Percentiles rank a stretch among this genome's conserved stretches.
These are phyloP conservation scores for Galerucella nymphaeae DNA, from an alignment of 2,888 invertebrate species.

Conservation along the genomic window DNA sequence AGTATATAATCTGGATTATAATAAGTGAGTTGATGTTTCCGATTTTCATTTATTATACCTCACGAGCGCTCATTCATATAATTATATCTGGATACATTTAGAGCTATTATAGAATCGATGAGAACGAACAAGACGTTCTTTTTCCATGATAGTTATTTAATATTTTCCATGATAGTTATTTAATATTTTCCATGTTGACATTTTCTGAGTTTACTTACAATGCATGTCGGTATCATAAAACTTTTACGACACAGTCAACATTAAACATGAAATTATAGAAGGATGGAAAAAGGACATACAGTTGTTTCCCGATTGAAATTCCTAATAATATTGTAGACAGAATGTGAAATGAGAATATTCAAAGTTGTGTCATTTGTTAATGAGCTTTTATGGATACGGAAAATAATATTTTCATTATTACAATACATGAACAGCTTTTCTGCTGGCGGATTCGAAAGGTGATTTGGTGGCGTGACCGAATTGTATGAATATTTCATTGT, in stretches of 20 bases:
- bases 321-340: constrained; percentile 1
- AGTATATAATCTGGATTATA: too few relatives aligned
- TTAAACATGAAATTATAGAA: constrained; percentile 12
- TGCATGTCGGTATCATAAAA: constrained; percentile 8
- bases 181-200: constrained; percentile 10
- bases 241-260: not conserved
- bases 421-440: not conserved
- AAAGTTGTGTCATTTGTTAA: not conserved
- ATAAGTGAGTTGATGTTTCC: too few relatives aligned
- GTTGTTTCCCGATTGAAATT: not conserved
- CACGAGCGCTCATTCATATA: not conserved
- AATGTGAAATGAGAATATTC: not conserved
- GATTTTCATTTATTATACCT: not conserved
- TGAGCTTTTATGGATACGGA: not conserved
- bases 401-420: not conserved
- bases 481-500: not conserved
- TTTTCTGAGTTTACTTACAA: constrained; percentile 6
- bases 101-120: constrained; percentile 9
- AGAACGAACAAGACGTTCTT: not conserved
- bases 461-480: constrained; percentile 1
- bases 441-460: not conserved
- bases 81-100: not conserved
- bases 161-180: not conserved
- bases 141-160: not conserved
- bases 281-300: not conserved